Evolutionary conservation across 2,797 vertebrate genomes (phyloP), one percentile per base, ranked within the genome.

Genomic region (Argya squamiceps): DNA sequence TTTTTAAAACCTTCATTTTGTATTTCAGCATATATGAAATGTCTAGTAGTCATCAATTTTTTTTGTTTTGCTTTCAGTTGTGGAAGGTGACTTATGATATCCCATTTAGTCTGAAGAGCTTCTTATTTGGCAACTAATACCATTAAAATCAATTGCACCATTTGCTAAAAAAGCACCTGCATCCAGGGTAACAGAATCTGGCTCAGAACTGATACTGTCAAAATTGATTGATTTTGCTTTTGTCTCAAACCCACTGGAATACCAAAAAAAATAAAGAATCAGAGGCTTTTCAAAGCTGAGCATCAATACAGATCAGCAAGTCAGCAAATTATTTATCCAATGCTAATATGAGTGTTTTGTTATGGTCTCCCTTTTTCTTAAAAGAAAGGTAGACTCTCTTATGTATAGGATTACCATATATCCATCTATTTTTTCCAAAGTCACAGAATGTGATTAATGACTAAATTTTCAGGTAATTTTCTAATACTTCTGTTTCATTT

Each of bases 131-230:
- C 85, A 95, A 9, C 77, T 73, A 60, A 67, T 37, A 62, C 50
- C 14, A 18, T 55, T 65, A 84, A 94, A 96, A 93, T 94, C 92
- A 88, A 69, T 94, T 81, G 34, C 7, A 55, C 10, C 30, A 6
- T 49, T 84, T 95, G 70, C 70, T 96, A 65, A 84, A 92, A 91
- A 59, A 47, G 32, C 52, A 92, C 41, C 46, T 63, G n/a, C 77
- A 70, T 67, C 21, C 39, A 67, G 69, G 34, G 43, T 82, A 84
- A 84, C 50, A 76, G 39, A 86, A 90, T 63, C 80, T 93, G 77
- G 47, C 92, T 93, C 56, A 90, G 41, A 92, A 79, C 11, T 55
- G 55, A 93, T 70, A 74, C 62, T 93, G 80, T 87, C 90, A 95
- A 70, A 84, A 79, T 6, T 84, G 77, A 90, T 92, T 79, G 70